These are phyloP conservation scores for Macrobrachium rosenbergii DNA, from an alignment of 1,140 invertebrate species.

Conservation along the genomic window DNA sequence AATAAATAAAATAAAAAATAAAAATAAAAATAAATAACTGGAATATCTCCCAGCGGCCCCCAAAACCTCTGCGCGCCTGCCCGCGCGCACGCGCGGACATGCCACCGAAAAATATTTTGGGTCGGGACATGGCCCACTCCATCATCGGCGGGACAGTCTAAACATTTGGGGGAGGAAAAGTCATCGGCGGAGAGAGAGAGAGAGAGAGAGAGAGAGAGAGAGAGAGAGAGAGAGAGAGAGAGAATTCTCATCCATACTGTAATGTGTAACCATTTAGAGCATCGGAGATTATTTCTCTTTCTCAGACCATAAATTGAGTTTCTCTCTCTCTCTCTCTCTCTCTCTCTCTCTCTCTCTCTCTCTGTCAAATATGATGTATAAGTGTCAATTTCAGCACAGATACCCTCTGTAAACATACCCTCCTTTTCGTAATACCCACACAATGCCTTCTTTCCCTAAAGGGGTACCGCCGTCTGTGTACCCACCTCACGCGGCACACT, in stretches of 20 bases:
- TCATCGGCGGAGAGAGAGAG: slow-evolving; percentile 13
- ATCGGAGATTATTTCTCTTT: too few species aligned
- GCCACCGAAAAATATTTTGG: not conserved
- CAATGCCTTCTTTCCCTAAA: too few species aligned
- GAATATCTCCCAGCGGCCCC: too few species aligned
- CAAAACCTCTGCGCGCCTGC: not conserved
- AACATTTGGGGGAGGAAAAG: not conserved
- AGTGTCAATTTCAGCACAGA: not conserved
- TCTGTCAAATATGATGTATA: not conserved
- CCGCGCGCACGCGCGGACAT: not conserved
- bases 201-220: slow-evolving; percentile 31
- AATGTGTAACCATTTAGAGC: too few species aligned
- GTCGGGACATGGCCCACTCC: too few species aligned
- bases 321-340: too few species aligned
- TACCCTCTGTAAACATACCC: not conserved
- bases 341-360: too few species aligned
- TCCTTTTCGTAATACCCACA: too few species aligned
- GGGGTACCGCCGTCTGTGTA: too few species aligned
- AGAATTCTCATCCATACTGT: too few species aligned
- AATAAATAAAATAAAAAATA: slow-evolving; percentile 2
- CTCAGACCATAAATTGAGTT: too few species aligned
- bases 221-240: slow-evolving; percentile 26
- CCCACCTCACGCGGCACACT: too few species aligned
- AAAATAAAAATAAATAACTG: not conserved
- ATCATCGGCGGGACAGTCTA: not conserved